Conservation (phyloP, 2,797 vertebrate species). For the Diplodus puntazzo region DNA sequence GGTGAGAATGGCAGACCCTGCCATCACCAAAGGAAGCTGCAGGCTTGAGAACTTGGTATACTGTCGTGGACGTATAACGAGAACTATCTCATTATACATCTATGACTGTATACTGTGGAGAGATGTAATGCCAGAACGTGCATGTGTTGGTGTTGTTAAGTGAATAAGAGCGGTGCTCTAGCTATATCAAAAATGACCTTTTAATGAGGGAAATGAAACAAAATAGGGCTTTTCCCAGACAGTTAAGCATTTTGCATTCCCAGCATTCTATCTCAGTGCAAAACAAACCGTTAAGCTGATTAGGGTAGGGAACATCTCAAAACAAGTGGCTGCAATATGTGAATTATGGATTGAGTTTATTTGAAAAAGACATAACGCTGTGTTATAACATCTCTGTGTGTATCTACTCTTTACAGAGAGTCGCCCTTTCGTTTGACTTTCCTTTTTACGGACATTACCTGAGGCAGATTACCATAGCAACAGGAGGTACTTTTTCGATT, state of each 20-base stretch:
- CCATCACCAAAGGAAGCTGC: too few relatives aligned
- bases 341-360: neutral
- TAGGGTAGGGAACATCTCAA: neutral
- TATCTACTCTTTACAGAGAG: constrained; percentile 81
- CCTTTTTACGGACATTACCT: constrained; percentile 97
- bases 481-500: constrained; percentile 87
- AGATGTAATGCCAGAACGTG: neutral
- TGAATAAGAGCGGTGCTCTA: fast-evolving
- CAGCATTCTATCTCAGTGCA: neutral
- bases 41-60: too few relatives aligned
- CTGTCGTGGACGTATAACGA: too few relatives aligned
- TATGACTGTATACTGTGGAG: too few relatives aligned
- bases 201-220: neutral
- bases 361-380: neutral
- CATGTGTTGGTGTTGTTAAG: neutral
- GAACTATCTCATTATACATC: too few relatives aligned
- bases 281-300: neutral
- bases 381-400: neutral
- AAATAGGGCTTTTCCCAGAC: constrained; percentile 11
- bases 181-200: too few relatives aligned
- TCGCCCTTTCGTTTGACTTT: constrained; percentile 94
- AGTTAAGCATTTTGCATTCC: neutral
- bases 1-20: too few relatives aligned
- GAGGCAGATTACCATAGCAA: constrained; percentile 96
- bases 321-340: neutral